Base-by-base conservation (phyloP, 2,797 vertebrate species). In the Hephaestus fuliginosus region DNA sequence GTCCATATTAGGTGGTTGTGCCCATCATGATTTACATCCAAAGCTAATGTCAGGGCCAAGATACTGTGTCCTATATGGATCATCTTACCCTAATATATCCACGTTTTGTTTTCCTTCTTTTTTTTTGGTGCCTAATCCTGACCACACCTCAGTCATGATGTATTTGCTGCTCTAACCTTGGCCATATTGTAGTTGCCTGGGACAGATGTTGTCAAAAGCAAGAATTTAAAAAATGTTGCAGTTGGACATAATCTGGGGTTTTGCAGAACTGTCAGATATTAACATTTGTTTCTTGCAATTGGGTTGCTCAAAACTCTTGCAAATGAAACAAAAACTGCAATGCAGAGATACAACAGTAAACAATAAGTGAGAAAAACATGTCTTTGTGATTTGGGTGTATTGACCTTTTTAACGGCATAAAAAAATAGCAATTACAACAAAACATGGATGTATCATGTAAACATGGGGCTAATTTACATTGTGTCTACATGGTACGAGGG, bases 381-480 rank as follows among this genome's bases (percentile, higher is more conserved):
- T 60, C 13, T 56, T 33, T 46, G n/a, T 58, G 10, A 52, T 49
- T 58, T 70, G 18, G 1, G 0, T 44, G 57, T 13, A 39, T 33
- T 70, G 41, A 64, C 74, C 52, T 49, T 70, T 25, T 72, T 43
- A 56, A 17, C 20, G 0, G 9, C 48, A 52, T 55, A 36, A 5
- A 25, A 60, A 61, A 17, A 17, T 39, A 28, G 52, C 62, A 76
- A 77, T 43, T 58, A 41, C 6, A 46, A 10, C 55, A 36, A 82
- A 76, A 80, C 72, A 76, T 51, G 52, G 11, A 61, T 61, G 67
- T 66, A 58, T 76, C 55, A 56, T 55, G 66, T 71, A 72, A 86
- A 82, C 76, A 80, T 6, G 25, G 56, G 46, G 33, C 56, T 70
- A 20, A 53, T 87, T 83, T 71, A 53, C 52, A 80, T 81, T 60